Percentiles rank a stretch among this genome's conserved stretches.
phyloP scores from a whole-genome alignment of 2,888 invertebrate species.

The Lochmaea crataegi region DNA sequence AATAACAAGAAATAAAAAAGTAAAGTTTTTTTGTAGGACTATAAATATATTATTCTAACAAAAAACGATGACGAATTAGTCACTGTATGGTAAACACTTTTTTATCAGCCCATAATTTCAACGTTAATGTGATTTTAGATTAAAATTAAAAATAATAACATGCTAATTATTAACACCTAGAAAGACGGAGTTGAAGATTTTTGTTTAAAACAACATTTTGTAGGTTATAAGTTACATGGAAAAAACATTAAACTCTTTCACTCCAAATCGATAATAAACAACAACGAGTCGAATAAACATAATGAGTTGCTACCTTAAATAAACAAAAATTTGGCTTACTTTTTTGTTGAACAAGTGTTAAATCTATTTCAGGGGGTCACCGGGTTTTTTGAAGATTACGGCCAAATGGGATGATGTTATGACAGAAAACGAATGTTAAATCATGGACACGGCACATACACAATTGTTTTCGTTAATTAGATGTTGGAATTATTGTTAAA shows the following conservation, averaged over 20 bases:
- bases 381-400: slow-evolving; percentile 46
- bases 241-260: background rate
- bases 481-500: slow-evolving; percentile 57
- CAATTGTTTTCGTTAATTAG: slow-evolving; percentile 53
- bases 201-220: slow-evolving; percentile 11
- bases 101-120: background rate
- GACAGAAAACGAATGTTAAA: slow-evolving; percentile 51
- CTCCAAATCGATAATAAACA: background rate
- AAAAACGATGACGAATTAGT: too few relatives aligned
- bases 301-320: slow-evolving; percentile 17
- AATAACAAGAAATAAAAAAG: too few relatives aligned
- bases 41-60: too few relatives aligned
- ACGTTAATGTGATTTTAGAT: background rate
- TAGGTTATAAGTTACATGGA: slow-evolving; percentile 18
- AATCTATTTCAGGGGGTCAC: slow-evolving; percentile 50
- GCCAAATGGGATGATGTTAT: slow-evolving; percentile 46
- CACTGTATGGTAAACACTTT: background rate
- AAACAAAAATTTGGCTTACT: slow-evolving; percentile 46
- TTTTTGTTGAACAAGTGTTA: slow-evolving; percentile 48
- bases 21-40: too few relatives aligned
- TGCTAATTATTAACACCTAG: background rate
- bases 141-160: background rate
- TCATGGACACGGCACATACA: slow-evolving; percentile 54
- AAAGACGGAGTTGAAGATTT: background rate
- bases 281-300: background rate